These are phyloP conservation scores for Nomada fucata DNA, from an alignment of 2,888 invertebrate genomes.

Conservation along the genomic window DNA sequence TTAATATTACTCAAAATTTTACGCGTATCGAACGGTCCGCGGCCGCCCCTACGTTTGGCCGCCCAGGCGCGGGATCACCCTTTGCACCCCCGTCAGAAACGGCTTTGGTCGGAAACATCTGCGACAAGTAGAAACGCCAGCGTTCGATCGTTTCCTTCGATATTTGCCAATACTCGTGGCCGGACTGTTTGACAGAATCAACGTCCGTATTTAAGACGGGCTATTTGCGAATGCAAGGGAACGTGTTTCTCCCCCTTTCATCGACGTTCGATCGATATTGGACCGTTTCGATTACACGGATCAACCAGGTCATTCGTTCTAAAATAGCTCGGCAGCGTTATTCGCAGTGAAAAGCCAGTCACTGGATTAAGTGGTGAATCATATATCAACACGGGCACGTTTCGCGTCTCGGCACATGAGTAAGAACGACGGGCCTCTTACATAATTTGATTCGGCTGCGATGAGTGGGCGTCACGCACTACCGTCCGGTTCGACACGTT, in stretches of 20 bases:
- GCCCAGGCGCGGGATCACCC: too few relatives aligned
- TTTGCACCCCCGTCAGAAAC: too few relatives aligned
- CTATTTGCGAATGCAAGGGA: background rate
- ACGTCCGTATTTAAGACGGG: background rate
- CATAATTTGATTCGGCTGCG: conserved; percentile 58
- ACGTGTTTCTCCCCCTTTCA: background rate
- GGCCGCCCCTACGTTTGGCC: too few relatives aligned
- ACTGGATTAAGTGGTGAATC: conserved; percentile 67
- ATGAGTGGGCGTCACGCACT: conserved; percentile 63
- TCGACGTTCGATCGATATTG: background rate
- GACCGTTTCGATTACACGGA: conserved; percentile 6
- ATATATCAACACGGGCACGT: conserved; percentile 48
- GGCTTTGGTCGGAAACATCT: too few relatives aligned
- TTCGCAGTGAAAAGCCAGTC: conserved; percentile 25
- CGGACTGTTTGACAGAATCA: background rate
- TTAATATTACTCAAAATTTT: too few relatives aligned
- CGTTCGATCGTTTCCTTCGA: background rate
- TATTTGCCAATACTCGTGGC: background rate
- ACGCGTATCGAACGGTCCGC: too few relatives aligned
- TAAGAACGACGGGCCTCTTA: conserved; percentile 67
- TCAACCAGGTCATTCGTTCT: background rate
- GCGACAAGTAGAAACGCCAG: too few relatives aligned
- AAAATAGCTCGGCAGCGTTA: conserved; percentile 33
- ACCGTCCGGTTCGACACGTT: conserved; percentile 25
- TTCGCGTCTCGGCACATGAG: conserved; percentile 64